Conservation (phyloP, 2,888 invertebrate species). For the Cerastis rubricosa region DNA sequence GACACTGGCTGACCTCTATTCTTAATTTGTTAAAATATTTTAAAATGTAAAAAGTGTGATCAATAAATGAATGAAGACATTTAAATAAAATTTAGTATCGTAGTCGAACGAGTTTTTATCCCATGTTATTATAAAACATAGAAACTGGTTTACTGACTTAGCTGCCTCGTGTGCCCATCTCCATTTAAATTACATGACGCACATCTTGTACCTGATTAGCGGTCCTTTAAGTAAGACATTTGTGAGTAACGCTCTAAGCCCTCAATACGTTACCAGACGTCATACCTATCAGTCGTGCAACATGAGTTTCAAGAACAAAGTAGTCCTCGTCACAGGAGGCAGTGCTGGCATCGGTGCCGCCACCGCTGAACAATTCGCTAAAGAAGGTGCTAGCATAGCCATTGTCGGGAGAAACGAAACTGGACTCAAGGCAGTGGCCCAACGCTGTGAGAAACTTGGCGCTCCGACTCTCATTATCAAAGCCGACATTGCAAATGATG, state of each 20-base stretch:
- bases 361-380: slow-evolving; percentile 67
- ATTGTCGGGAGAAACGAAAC: slow-evolving; percentile 70
- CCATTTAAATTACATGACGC: slow-evolving; percentile 16
- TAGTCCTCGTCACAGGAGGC: slow-evolving; percentile 73
- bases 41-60: too few relatives aligned
- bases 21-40: too few relatives aligned
- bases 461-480: slow-evolving; percentile 61
- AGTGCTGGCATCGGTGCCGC: slow-evolving; percentile 73
- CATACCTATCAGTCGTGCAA: slow-evolving; percentile 9
- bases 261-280: slow-evolving; percentile 23
- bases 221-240: neutral
- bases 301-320: slow-evolving; percentile 72
- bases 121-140: neutral
- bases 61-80: too few relatives aligned
- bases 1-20: neutral
- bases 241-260: neutral
- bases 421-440: slow-evolving; percentile 63
- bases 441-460: slow-evolving; percentile 59
- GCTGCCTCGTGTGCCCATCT: neutral
- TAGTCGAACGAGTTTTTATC: neutral
- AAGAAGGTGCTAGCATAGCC: slow-evolving; percentile 68
- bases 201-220: neutral
- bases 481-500: slow-evolving; percentile 70
- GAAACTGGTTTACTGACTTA: slow-evolving; percentile 14
- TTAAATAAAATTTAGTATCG: too few relatives aligned